Conservation (phyloP, 2,113 vertebrate species). For the Chloroceryle aenea region DNA sequence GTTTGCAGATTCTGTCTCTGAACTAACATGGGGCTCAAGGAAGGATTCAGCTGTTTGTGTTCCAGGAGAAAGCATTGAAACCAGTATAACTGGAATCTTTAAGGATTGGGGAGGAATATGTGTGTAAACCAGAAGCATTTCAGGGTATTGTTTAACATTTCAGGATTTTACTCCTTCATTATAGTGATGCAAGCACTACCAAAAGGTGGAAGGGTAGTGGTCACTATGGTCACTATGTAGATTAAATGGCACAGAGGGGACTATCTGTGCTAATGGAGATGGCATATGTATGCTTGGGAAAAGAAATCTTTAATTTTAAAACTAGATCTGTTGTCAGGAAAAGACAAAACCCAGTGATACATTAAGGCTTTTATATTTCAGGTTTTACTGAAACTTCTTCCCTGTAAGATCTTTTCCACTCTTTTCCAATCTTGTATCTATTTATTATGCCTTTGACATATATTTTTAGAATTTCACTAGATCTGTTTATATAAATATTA, state of each 20-base stretch:
- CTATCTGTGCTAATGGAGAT: not conserved
- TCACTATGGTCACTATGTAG: not conserved
- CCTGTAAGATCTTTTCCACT: too few relatives aligned
- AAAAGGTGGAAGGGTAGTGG: not conserved
- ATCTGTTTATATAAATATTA: too few relatives aligned
- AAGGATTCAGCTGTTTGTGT: not conserved
- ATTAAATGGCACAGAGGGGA: not conserved
- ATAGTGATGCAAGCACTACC: rapidly evolving
- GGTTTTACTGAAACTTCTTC: too few relatives aligned
- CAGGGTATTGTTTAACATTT: not conserved
- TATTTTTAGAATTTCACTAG: too few relatives aligned
- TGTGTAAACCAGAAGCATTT: not conserved
- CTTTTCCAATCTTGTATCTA: too few relatives aligned
- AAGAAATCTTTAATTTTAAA: too few relatives aligned
- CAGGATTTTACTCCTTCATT: not conserved
- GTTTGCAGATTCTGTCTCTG: not conserved
- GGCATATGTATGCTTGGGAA: too few relatives aligned
- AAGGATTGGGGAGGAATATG: not conserved
- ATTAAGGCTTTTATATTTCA: too few relatives aligned
- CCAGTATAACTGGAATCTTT: not conserved
- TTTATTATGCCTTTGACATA: too few relatives aligned
- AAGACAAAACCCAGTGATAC: too few relatives aligned
- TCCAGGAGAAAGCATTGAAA: not conserved
- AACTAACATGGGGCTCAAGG: rapidly evolving
- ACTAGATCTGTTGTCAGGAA: too few relatives aligned